phyloP scores from a whole-genome alignment of 2,888 invertebrate genomes.

The Empis stercorea region DNA sequence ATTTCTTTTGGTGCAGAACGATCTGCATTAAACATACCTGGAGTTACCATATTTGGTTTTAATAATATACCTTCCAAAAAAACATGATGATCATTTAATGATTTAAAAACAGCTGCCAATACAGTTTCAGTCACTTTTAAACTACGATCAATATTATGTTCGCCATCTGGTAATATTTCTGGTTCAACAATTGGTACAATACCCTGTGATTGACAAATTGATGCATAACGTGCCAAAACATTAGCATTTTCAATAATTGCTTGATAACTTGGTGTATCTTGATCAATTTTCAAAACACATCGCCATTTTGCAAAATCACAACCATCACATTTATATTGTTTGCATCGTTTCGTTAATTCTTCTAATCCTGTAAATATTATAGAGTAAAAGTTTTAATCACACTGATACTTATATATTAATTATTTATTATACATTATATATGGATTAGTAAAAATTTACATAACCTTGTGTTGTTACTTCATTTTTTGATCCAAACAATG shows the following conservation, averaged over 20 bases:
- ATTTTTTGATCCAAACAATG: neutral
- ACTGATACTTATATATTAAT: no score
- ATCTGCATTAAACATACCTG: constrained; percentile 58
- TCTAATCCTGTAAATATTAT: constrained; percentile 56
- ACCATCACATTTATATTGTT: constrained; percentile 86
- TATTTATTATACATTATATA: no score
- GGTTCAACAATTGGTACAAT: constrained; percentile 96
- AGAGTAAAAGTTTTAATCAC: constrained; percentile 38
- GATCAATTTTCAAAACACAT: constrained; percentile 78
- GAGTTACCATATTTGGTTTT: constrained; percentile 95
- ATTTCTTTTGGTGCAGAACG: constrained; percentile 63
- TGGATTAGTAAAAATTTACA: no score
- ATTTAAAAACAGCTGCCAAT: constrained; percentile 83
- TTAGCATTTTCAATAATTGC: constrained; percentile 84
- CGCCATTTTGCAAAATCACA: constrained; percentile 96
- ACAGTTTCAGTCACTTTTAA: constrained; percentile 87
- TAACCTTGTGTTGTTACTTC: constrained; percentile 8
- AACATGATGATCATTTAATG: constrained; percentile 86
- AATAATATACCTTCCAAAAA: constrained; percentile 91
- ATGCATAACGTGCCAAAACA: constrained; percentile 84
- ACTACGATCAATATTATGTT: constrained; percentile 76
- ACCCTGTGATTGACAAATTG: constrained; percentile 82
- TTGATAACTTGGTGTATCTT: constrained; percentile 72
- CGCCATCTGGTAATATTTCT: constrained; percentile 89
- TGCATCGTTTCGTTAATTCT: constrained; percentile 75